These are phyloP conservation scores for Antigone vipio DNA, from an alignment of 2,113 vertebrate genomes.

Conservation along the genomic window DNA sequence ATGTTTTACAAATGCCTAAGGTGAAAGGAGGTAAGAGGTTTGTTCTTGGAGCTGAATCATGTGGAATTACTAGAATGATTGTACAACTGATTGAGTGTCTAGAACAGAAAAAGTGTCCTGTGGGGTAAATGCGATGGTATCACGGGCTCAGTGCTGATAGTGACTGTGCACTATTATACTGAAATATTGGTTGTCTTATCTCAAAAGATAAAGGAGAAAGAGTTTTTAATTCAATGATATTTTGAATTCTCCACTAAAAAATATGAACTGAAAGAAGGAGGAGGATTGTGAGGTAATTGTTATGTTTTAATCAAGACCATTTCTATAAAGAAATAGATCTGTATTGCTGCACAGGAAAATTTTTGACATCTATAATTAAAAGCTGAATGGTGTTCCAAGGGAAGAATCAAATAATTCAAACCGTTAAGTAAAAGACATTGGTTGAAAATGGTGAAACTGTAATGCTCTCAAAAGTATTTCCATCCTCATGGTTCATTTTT, in stretches of 20 bases:
- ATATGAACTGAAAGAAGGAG: not conserved
- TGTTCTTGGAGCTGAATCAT: not conserved
- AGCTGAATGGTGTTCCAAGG: not conserved
- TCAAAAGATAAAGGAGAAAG: not conserved
- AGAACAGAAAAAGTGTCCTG: not conserved
- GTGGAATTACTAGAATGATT: not conserved
- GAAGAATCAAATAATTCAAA: not conserved
- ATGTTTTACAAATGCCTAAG: not conserved
- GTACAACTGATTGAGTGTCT: not conserved
- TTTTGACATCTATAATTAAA: slow-evolving; percentile 13
- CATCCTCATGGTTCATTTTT: not conserved
- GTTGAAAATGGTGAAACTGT: not conserved
- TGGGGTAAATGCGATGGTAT: not conserved
- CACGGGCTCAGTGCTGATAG: not conserved
- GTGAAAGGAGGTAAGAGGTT: not conserved
- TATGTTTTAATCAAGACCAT: not conserved
- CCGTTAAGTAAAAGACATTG: not conserved
- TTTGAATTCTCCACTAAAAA: not conserved
- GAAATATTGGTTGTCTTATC: slow-evolving; percentile 32
- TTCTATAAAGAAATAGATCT: not conserved
- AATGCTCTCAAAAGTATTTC: not conserved
- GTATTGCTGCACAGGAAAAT: not conserved
- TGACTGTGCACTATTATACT: not conserved
- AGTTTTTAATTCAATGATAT: not conserved
- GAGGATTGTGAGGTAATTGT: not conserved